Percentiles rank a stretch among this genome's conserved stretches.
Conservation (phyloP, 2,888 invertebrate species). For the Tipula confusa region DNA sequence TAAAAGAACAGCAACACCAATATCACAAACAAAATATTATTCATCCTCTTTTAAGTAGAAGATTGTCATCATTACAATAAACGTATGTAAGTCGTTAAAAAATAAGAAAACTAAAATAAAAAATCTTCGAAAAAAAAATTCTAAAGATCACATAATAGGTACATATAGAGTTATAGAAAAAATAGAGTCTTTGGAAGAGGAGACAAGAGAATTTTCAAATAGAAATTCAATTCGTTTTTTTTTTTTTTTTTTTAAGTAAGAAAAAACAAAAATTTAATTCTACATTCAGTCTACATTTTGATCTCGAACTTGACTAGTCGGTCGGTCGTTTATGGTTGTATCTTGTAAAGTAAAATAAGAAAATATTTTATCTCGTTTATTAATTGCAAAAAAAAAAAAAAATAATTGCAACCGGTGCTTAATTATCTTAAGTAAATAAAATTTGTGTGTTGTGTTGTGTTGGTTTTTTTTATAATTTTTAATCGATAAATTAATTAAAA, state of each 20-base stretch:
- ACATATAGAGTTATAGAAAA: background rate
- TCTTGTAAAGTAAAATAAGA: background rate
- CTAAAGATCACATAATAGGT: background rate
- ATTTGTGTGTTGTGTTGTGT: background rate
- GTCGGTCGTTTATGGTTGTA: too few relatives aligned
- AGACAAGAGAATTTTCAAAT: background rate
- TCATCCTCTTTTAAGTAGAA: slow-evolving; percentile 3
- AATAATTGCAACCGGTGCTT: background rate
- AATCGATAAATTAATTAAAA: background rate
- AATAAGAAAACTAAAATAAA: background rate
- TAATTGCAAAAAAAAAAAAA: background rate
- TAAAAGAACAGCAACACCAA: background rate
- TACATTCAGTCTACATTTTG: background rate
- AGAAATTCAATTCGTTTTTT: background rate
- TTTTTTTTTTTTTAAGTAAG: background rate
- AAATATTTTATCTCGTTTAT: background rate
- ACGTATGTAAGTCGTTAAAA: background rate
- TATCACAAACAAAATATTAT: background rate
- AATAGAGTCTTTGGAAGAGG: background rate
- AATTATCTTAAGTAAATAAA: background rate
- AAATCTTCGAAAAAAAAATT: background rate
- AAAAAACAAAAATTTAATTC: background rate
- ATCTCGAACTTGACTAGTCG: background rate
- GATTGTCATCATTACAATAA: slow-evolving; percentile 12
- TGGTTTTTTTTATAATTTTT: too few relatives aligned